phyloP scores from a whole-genome alignment of 2,888 invertebrate genomes.

The Deladenus siricidicola region DNA sequence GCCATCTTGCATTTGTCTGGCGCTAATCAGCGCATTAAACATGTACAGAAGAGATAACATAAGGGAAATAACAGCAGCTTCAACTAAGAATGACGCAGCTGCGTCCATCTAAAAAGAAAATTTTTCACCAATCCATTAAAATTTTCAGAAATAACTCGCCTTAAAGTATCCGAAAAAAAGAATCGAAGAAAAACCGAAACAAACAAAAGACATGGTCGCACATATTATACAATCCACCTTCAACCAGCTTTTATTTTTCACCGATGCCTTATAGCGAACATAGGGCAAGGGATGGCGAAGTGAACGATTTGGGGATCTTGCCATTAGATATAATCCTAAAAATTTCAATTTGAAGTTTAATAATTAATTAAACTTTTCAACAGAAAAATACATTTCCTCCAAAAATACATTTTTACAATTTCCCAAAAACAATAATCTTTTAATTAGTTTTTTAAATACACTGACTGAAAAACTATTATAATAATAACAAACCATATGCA shows the following conservation, averaged over 20 bases:
- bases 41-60: constrained; percentile 23
- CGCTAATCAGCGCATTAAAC: constrained; percentile 19
- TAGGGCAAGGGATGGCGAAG: constrained; percentile 22
- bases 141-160: constrained; percentile 4
- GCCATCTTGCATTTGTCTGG: constrained; percentile 21
- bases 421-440: too few species aligned
- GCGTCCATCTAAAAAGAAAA: not conserved
- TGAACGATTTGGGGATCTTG: constrained; percentile 7
- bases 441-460: too few species aligned
- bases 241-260: constrained; percentile 24
- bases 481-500: constrained; percentile 11
- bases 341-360: not conserved
- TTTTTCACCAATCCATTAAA: too few species aligned
- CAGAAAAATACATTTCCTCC: too few species aligned
- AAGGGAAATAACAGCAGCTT: constrained; percentile 23
- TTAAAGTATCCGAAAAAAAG: constrained; percentile 31
- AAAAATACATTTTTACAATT: too few species aligned
- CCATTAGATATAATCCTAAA: constrained; percentile 10
- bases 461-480: too few species aligned
- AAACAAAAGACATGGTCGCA: constrained; percentile 26
- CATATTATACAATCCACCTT: constrained; percentile 29
- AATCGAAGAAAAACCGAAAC: constrained; percentile 24
- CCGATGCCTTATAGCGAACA: constrained; percentile 18
- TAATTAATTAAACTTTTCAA: not conserved
- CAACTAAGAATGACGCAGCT: constrained; percentile 18